Percentiles rank a stretch among this genome's conserved stretches.
These are phyloP conservation scores for Temnothorax curvispinosus DNA, from an alignment of 1,140 invertebrate species.

Conservation along the genomic window DNA sequence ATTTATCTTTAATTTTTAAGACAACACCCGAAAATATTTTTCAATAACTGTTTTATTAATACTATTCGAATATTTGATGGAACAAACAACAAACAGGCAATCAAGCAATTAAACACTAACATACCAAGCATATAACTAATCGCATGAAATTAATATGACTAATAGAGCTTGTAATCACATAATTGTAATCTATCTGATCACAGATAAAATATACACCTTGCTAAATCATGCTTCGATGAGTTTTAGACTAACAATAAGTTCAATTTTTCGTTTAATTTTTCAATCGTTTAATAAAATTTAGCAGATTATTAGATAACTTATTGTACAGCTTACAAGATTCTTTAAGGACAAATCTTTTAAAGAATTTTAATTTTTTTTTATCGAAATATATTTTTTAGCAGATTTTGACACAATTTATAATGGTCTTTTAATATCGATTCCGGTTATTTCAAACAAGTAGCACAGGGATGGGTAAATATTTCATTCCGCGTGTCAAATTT, in stretches of 20 bases:
- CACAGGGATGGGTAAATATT: slow-evolving; percentile 37
- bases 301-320: background rate
- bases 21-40: background rate
- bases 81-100: background rate
- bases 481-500: slow-evolving; percentile 45
- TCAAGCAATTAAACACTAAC: background rate
- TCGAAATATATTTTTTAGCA: background rate
- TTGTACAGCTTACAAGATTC: background rate
- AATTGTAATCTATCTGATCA: background rate
- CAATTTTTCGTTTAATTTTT: background rate
- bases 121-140: background rate
- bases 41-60: background rate
- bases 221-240: background rate
- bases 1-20: background rate
- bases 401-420: background rate
- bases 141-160: background rate
- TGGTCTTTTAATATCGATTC: slow-evolving; percentile 17
- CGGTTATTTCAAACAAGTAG: slow-evolving; percentile 31
- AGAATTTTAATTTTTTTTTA: background rate
- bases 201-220: background rate
- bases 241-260: background rate
- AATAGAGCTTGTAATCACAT: background rate
- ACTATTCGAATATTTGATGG: background rate
- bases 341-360: background rate
- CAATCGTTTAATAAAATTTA: background rate